These are phyloP conservation scores for Xestia sexstrigata DNA, from an alignment of 2,888 invertebrate species.

Conservation along the genomic window DNA sequence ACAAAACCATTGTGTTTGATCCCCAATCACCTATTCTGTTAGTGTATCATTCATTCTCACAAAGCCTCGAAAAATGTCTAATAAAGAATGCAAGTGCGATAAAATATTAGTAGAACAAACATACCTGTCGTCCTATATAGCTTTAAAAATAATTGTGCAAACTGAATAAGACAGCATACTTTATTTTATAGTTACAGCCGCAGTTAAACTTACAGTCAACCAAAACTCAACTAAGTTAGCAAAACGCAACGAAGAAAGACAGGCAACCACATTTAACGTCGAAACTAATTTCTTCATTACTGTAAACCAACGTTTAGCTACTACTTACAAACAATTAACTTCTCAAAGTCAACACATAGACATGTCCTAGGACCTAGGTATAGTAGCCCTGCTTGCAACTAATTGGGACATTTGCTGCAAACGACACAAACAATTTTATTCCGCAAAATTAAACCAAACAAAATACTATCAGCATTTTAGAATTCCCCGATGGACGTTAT, in stretches of 20 bases:
- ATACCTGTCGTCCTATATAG: neutral
- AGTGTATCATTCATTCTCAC: neutral
- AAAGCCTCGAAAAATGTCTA: neutral
- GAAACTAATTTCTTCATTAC: conserved; percentile 53
- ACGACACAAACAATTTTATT: conserved; percentile 53
- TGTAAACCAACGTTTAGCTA: conserved; percentile 7
- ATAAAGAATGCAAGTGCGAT: neutral
- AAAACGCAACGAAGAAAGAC: conserved; percentile 29
- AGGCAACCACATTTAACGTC: conserved; percentile 34
- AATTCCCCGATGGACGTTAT: conserved; percentile 75
- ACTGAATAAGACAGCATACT: neutral
- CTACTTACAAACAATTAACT: conserved; percentile 45
- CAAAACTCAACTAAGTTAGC: neutral
- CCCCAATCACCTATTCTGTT: neutral
- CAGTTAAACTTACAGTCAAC: neutral
- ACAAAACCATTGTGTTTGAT: neutral
- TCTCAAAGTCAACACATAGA: conserved; percentile 30
- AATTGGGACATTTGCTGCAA: conserved; percentile 36
- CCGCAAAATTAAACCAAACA: conserved; percentile 60
- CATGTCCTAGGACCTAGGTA: conserved; percentile 12
- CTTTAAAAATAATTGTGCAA: neutral
- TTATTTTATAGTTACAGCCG: neutral
- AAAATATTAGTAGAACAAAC: neutral
- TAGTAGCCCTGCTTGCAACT: conserved; percentile 37
- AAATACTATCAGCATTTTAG: conserved; percentile 71